Evolutionary conservation across 2,888 invertebrate species (phyloP).

Genomic region (Papilio gigon): DNA sequence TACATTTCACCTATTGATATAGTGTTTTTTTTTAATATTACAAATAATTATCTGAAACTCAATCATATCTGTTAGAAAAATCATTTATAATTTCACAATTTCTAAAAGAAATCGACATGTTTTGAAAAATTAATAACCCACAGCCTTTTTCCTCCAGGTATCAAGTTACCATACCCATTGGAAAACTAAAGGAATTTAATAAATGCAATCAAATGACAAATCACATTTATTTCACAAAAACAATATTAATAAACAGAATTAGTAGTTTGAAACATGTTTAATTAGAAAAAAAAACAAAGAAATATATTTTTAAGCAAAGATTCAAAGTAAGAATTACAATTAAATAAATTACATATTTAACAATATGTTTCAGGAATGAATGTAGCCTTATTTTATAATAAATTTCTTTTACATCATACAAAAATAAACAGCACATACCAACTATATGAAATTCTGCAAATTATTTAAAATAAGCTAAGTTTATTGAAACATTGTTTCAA

Average conservation of each 20-base stretch:
- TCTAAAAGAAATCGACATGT: constrained; percentile 4
- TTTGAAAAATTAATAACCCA: not conserved
- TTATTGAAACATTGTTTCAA: constrained; percentile 21
- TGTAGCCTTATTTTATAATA: constrained; percentile 21
- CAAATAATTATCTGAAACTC: constrained; percentile 12
- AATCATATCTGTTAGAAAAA: not conserved
- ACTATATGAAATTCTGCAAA: constrained; percentile 26
- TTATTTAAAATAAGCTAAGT: constrained; percentile 22
- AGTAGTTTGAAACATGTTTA: not conserved
- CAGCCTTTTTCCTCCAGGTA: constrained; percentile 17
- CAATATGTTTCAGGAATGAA: constrained; percentile 35
- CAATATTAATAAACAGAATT: not conserved
- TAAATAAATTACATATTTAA: constrained; percentile 20
- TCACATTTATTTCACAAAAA: constrained; percentile 3
- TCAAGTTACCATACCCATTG: constrained; percentile 4
- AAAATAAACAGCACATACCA: constrained; percentile 20
- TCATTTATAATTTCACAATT: not conserved
- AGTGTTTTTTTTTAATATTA: constrained; percentile 18
- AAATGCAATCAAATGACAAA: constrained; percentile 33
- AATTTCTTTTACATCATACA: constrained; percentile 12
- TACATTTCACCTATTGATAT: constrained; percentile 23
- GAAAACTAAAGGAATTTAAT: constrained; percentile 17
- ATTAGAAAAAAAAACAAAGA: not conserved
- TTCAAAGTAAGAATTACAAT: not conserved
- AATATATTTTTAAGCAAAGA: constrained; percentile 4